These are phyloP conservation scores for Harpagoxenus sublaevis DNA, from an alignment of 2,888 invertebrate genomes.

Conservation along the genomic window DNA sequence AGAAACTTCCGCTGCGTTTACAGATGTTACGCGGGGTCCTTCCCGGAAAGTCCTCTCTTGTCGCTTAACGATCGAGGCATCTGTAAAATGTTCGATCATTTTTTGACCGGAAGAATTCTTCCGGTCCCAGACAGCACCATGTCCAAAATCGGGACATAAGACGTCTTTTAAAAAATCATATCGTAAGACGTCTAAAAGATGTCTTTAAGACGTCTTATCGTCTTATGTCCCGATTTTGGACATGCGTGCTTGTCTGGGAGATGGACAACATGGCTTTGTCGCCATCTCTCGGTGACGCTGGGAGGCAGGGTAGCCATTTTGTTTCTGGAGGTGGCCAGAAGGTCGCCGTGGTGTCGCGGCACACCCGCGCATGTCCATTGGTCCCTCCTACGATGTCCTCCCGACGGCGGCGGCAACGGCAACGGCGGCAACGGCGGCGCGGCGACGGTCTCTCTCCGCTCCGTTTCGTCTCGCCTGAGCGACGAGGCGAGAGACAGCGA, in stretches of 20 bases:
- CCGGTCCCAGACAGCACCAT: neutral
- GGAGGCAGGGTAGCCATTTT: slow-evolving; percentile 88
- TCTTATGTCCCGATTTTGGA: too few relatives aligned
- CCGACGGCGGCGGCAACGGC: slow-evolving; percentile 69
- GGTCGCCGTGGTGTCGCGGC: slow-evolving; percentile 86
- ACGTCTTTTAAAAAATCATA: too few relatives aligned
- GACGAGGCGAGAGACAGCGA: slow-evolving; percentile 50
- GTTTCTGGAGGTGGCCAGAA: slow-evolving; percentile 87
- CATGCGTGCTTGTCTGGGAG: too few relatives aligned
- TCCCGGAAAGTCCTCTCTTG: too few relatives aligned
- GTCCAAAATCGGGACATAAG: too few relatives aligned
- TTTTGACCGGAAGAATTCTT: neutral
- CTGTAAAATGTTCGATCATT: neutral
- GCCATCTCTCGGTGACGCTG: slow-evolving; percentile 86
- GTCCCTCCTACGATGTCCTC: slow-evolving; percentile 84
- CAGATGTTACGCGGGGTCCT: neutral
- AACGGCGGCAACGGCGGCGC: neutral
- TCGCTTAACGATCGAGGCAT: neutral
- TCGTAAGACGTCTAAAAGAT: too few relatives aligned
- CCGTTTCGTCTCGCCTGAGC: slow-evolving; percentile 66
- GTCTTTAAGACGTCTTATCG: too few relatives aligned
- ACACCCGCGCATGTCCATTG: slow-evolving; percentile 88
- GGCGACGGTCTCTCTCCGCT: slow-evolving; percentile 72
- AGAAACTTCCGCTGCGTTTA: neutral
- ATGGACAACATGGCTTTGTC: slow-evolving; percentile 60